These are phyloP conservation scores for Chromobotia macracanthus DNA, from an alignment of 2,797 vertebrate species.

Conservation along the genomic window DNA sequence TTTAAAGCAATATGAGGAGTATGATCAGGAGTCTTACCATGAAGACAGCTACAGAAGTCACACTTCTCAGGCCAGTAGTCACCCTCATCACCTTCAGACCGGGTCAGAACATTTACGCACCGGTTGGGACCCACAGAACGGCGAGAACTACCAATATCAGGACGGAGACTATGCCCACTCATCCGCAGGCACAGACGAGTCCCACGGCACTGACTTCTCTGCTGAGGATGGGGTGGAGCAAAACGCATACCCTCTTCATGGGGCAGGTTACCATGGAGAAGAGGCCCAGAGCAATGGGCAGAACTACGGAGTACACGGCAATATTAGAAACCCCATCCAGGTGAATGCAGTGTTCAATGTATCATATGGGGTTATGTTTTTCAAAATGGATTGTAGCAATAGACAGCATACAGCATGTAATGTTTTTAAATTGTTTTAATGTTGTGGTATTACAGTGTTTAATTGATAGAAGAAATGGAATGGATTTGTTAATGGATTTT, in stretches of 20 bases:
- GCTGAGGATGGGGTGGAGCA: slow-evolving; percentile 74
- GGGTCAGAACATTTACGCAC: slow-evolving; percentile 65
- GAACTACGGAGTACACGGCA: slow-evolving; percentile 68
- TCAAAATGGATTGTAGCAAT: not conserved
- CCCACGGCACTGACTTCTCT: slow-evolving; percentile 70
- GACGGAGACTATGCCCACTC: slow-evolving; percentile 70
- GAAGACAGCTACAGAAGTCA: slow-evolving; percentile 66
- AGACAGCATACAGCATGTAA: not conserved
- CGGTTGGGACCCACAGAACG: slow-evolving; percentile 75
- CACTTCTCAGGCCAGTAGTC: slow-evolving; percentile 65
- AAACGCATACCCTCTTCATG: slow-evolving; percentile 67
- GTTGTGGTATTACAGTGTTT: no score
- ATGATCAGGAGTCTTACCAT: slow-evolving; percentile 65
- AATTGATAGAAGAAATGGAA: no score
- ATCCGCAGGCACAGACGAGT: slow-evolving; percentile 69
- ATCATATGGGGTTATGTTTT: not conserved
- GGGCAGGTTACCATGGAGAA: slow-evolving; percentile 75
- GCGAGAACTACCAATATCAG: slow-evolving; percentile 68
- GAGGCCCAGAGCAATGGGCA: slow-evolving; percentile 69
- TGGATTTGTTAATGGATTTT: not conserved
- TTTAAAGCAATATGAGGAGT: slow-evolving; percentile 68
- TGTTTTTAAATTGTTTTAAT: no score
- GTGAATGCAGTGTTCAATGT: slow-evolving; percentile 66
- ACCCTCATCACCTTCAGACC: slow-evolving; percentile 61
- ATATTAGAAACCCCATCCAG: slow-evolving; percentile 78